Evolutionary conservation across 2,113 vertebrate genomes (phyloP), one percentile per base, ranked within the genome.

Genomic region (Anguilla rostrata): DNA sequence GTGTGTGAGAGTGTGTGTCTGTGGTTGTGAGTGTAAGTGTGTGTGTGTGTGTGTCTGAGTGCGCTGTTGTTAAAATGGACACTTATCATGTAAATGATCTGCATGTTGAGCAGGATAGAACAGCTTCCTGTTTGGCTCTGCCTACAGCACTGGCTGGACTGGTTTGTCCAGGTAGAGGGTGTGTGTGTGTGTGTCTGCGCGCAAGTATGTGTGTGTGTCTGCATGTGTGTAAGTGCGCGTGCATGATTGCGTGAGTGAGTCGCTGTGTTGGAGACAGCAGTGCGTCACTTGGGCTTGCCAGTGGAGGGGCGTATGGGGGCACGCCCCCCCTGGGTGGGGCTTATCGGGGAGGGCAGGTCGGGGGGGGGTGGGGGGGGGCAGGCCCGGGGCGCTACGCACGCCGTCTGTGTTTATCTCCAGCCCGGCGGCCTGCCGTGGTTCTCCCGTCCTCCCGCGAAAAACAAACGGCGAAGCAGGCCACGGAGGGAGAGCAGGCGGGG

Each of bases 131-230:
- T 86, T 88, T 89, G 12, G 82, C 63, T n/a, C 4, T 57, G 14
- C 29, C 87, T 5, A 86, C 22, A 41, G 2, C 87, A 90, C 93
- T 89, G 89, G 93, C 91, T 88, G 14, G 87, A 91, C 93, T 90
- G 83, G 94, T 94, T 91, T 20, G 80, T 53, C 83, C 81, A 15
- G 78, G 26, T 9, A 39, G 78, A 60, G 49, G 20, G 56, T 20
- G 78, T 22, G 60, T 82, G 78, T 57, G 82, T 53, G 60, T 53
- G 80, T 80, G 20, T 4, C 3, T 2, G 85, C 26, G 39, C 39
- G 14, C 15, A 3, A 14, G 82, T 40, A 16, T 86, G 43, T 86
- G n/a, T n/a, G 26, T 87, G 29, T 87, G 20, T 84, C 41, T 75
- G 20, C 4, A 18, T 63, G 60, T 22, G 34, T 34, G 34, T 34